Percentiles rank a stretch among this genome's conserved stretches.
phyloP scores from a whole-genome alignment of 2,113 vertebrate genomes.

The Oreochromis niloticus region DNA sequence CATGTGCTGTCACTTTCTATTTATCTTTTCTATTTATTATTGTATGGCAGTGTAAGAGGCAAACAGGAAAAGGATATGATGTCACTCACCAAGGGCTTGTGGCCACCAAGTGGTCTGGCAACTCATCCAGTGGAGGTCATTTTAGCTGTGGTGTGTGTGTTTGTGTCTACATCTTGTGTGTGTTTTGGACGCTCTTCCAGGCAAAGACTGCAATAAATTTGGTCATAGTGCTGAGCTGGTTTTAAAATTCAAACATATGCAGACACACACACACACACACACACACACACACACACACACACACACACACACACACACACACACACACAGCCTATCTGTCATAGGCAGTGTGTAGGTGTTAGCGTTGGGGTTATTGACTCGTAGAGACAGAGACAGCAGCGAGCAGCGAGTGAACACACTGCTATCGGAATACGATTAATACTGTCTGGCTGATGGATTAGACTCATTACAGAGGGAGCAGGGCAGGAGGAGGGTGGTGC shows the following conservation, averaged over 20 bases:
- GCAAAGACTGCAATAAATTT: slow-evolving; percentile 58
- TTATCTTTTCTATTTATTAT: slow-evolving; percentile 62
- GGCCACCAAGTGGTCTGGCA: slow-evolving; percentile 57
- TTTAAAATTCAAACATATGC: slow-evolving; percentile 19
- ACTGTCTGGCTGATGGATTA: slow-evolving; percentile 72
- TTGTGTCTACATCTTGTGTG: slow-evolving; percentile 45
- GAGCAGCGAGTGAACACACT: slow-evolving; percentile 58
- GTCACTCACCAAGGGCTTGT: slow-evolving; percentile 56
- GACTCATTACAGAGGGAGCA: slow-evolving; percentile 64
- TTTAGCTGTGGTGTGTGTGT: slow-evolving; percentile 54
- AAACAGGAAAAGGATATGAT: slow-evolving; percentile 69
- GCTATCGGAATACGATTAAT: slow-evolving; percentile 73
- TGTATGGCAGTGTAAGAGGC: slow-evolving; percentile 37
- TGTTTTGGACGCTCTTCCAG: slow-evolving; percentile 55
- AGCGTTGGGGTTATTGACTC: slow-evolving; percentile 60
- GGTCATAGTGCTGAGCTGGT: slow-evolving; percentile 62
- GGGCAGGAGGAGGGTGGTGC: slow-evolving; percentile 12
- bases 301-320: background rate
- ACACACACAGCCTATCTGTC: slow-evolving; percentile 19
- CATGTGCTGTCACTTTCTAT: slow-evolving; percentile 55
- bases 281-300: background rate
- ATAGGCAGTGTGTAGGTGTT: slow-evolving; percentile 55
- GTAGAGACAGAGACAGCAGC: slow-evolving; percentile 59
- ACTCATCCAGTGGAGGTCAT: slow-evolving; percentile 36
- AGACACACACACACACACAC: background rate